Conservation (phyloP, 2,113 vertebrate genomes). For the Tragelaphus scriptus region DNA sequence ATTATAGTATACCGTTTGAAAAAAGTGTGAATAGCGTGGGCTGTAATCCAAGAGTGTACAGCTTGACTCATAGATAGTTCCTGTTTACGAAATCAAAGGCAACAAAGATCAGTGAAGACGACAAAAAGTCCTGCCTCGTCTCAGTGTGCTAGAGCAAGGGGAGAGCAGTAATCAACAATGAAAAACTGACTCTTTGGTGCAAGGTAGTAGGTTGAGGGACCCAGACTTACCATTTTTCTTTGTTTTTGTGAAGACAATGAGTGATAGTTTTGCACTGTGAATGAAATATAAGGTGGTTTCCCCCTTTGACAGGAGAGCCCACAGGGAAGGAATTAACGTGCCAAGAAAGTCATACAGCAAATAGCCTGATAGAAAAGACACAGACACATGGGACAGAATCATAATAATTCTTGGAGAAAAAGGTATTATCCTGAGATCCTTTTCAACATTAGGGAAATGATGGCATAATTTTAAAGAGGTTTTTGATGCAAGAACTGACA, state of each 20-base stretch:
- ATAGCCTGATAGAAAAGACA: not conserved
- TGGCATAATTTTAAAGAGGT: not conserved
- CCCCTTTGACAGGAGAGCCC: not conserved
- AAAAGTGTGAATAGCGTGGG: constrained; percentile 31
- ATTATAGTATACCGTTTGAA: constrained; percentile 23
- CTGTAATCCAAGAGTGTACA: constrained; percentile 36
- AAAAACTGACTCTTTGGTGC: not conserved
- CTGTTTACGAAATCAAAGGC: constrained; percentile 51
- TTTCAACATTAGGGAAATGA: not conserved
- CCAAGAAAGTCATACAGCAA: not conserved
- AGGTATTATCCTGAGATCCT: not conserved
- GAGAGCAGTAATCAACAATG: not conserved
- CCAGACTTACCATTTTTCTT: not conserved
- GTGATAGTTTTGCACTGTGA: not conserved
- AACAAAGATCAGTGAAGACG: constrained; percentile 21
- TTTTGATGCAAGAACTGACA: not conserved
- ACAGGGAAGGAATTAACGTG: not conserved
- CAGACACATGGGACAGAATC: not conserved
- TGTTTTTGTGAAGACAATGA: not conserved
- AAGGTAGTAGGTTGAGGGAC: not conserved
- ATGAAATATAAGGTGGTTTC: not conserved
- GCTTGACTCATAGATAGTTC: constrained; percentile 43
- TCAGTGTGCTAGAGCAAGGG: not conserved
- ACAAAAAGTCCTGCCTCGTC: not conserved
- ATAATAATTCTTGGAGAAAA: not conserved